A percentile compares a stretch with the other conserved stretches of the same genome.
These are phyloP conservation scores for Charadrius vociferus DNA, from an alignment of 2,113 vertebrate species.

Conservation along the genomic window DNA sequence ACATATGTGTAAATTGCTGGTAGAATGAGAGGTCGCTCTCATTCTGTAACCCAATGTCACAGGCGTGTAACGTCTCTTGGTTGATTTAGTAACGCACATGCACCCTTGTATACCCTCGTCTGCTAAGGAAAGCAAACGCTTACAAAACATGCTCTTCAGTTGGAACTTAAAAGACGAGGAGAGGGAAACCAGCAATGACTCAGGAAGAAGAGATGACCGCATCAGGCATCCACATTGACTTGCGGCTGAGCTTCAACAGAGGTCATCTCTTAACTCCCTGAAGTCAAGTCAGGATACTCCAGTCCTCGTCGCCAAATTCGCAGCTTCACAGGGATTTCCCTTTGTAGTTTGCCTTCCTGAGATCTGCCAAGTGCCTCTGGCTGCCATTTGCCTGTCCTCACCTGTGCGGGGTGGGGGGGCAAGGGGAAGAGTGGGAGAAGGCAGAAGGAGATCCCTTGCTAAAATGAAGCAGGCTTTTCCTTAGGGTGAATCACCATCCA, in stretches of 20 bases:
- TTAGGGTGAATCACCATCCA: not conserved
- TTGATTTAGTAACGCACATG: not conserved
- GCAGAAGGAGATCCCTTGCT: not conserved
- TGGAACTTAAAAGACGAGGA: not conserved
- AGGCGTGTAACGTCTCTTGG: not conserved
- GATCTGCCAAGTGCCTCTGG: not conserved
- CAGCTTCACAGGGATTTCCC: not conserved
- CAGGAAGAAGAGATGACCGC: not conserved
- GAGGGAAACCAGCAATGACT: not conserved
- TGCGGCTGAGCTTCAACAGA: not conserved
- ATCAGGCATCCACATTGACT: too few relatives aligned
- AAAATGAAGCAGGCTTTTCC: not conserved
- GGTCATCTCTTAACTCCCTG: not conserved
- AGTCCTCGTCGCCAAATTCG: accelerated
- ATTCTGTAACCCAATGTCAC: not conserved
- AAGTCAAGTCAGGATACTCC: not conserved
- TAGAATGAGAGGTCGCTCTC: not conserved
- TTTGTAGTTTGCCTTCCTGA: not conserved
- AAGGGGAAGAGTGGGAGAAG: not conserved
- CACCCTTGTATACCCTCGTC: not conserved
- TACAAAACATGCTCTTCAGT: not conserved
- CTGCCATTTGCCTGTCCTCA: not conserved
- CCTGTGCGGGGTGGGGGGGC: accelerated
- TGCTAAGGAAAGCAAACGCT: not conserved
- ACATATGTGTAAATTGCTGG: not conserved